Conservation (phyloP, 1,140 invertebrate genomes). For the Drosophila repletoides region DNA sequence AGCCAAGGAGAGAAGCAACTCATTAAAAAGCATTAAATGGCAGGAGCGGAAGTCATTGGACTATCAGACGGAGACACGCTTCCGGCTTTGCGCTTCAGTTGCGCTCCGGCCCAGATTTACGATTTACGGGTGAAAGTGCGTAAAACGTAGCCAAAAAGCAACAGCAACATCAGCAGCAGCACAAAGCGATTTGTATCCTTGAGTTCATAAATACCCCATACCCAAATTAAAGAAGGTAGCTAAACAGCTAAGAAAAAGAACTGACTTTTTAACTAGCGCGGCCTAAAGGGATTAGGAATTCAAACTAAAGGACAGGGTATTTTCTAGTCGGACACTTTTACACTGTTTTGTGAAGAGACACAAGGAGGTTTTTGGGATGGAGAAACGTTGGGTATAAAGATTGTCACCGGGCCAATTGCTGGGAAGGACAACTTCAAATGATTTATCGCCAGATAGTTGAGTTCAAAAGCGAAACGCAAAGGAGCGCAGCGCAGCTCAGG, state of each 20-base stretch:
- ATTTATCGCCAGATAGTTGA: constrained; percentile 79
- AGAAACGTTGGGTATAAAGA: constrained; percentile 38
- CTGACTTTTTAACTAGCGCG: too few species aligned
- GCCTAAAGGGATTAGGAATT: too few species aligned
- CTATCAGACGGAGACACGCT: constrained; percentile 71
- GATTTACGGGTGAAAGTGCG: constrained; percentile 76
- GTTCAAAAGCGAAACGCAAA: constrained; percentile 75
- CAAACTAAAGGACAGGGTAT: too few species aligned
- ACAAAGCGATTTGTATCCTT: constrained; percentile 32
- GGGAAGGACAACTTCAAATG: constrained; percentile 70
- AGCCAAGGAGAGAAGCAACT: constrained; percentile 60
- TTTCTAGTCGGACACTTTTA: too few species aligned
- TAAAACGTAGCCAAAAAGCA: constrained; percentile 31
- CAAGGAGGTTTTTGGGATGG: too few species aligned
- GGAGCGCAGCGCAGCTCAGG: constrained; percentile 26
- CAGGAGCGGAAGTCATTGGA: constrained; percentile 75
- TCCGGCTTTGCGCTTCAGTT: constrained; percentile 58
- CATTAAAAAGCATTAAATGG: constrained; percentile 79
- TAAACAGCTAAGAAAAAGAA: too few species aligned
- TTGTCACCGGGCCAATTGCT: constrained; percentile 78
- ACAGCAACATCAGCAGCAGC: constrained; percentile 1
- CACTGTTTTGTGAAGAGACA: too few species aligned
- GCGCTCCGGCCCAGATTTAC: constrained; percentile 63
- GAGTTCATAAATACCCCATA: too few species aligned
- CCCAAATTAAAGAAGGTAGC: too few species aligned